A percentile compares a stretch with the other conserved stretches of the same genome.
Conservation (phyloP, 2,888 invertebrate species). For the Aleiodes leptofemur region DNA sequence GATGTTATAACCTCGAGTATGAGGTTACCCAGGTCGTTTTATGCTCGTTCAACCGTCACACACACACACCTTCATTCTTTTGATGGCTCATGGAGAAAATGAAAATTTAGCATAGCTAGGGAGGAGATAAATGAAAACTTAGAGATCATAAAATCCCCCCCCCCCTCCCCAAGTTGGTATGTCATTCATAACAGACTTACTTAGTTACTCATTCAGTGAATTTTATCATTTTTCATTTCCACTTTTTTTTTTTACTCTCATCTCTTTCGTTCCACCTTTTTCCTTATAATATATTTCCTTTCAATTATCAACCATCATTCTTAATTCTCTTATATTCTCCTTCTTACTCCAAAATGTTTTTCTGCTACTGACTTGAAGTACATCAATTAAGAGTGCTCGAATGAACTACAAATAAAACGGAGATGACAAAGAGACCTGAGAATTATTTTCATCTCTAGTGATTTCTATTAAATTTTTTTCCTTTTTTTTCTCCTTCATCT, state of each 20-base stretch:
- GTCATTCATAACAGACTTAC: constrained; percentile 15
- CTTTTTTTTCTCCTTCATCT: neutral
- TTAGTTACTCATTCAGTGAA: constrained; percentile 9
- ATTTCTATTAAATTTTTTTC: constrained; percentile 28
- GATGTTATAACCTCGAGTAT: constrained; percentile 10
- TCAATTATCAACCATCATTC: constrained; percentile 14
- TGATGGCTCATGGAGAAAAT: neutral
- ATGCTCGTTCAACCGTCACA: neutral
- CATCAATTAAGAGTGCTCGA: constrained; percentile 42
- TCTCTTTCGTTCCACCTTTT: constrained; percentile 15
- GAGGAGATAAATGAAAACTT: constrained; percentile 16
- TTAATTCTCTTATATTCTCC: constrained; percentile 11
- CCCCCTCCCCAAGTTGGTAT: neutral
- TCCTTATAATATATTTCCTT: too few species aligned
- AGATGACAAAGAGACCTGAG: constrained; percentile 23
- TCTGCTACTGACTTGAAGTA: constrained; percentile 30
- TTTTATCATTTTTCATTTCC: constrained; percentile 21
- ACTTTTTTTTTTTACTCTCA: neutral
- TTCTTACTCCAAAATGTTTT: constrained; percentile 12
- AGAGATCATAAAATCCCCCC: neutral
- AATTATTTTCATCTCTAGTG: constrained; percentile 29
- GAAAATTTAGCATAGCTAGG: constrained; percentile 11
- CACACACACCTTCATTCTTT: constrained; percentile 8
- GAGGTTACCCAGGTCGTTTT: constrained; percentile 24
- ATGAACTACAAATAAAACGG: constrained; percentile 38